These are phyloP conservation scores for Hydriomena furcata DNA, from an alignment of 2,888 invertebrate species.

Conservation along the genomic window DNA sequence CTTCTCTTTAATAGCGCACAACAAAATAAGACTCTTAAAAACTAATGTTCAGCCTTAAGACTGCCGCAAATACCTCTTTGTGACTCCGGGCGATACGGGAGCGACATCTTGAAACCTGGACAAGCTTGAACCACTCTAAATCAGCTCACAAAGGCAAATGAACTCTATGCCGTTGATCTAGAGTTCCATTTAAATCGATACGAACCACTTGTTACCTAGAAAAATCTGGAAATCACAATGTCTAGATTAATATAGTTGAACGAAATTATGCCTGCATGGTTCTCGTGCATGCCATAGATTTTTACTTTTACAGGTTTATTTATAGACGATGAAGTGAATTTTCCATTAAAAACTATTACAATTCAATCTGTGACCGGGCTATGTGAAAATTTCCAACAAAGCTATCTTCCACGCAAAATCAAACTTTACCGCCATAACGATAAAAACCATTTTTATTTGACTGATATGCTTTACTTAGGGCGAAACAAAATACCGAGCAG, in stretches of 20 bases:
- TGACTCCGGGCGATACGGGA: conserved; percentile 69
- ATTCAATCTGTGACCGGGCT: conserved; percentile 53
- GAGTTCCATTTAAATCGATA: not conserved
- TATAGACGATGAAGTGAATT: not conserved
- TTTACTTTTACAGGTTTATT: not conserved
- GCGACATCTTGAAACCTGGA: conserved; percentile 47
- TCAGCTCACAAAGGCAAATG: not conserved
- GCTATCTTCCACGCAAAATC: conserved; percentile 28
- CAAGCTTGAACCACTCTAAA: not conserved
- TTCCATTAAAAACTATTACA: not conserved
- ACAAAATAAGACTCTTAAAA: conserved; percentile 82
- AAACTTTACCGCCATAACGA: conserved; percentile 23
- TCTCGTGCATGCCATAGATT: too few species aligned
- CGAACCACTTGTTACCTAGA: not conserved
- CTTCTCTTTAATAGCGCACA: conserved; percentile 75
- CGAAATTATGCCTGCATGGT: too few species aligned
- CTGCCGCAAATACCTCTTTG: conserved; percentile 82
- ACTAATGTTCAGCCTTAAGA: conserved; percentile 81
- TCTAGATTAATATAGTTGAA: too few species aligned
- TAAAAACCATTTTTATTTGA: conserved; percentile 38
- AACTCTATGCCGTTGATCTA: not conserved
- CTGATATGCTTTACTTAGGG: conserved; percentile 48
- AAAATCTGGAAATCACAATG: too few species aligned
- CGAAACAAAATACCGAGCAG: conserved; percentile 68
- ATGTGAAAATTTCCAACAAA: conserved; percentile 57